phyloP scores from a whole-genome alignment of 2,797 vertebrate genomes.

The Sandelia bainsii region DNA sequence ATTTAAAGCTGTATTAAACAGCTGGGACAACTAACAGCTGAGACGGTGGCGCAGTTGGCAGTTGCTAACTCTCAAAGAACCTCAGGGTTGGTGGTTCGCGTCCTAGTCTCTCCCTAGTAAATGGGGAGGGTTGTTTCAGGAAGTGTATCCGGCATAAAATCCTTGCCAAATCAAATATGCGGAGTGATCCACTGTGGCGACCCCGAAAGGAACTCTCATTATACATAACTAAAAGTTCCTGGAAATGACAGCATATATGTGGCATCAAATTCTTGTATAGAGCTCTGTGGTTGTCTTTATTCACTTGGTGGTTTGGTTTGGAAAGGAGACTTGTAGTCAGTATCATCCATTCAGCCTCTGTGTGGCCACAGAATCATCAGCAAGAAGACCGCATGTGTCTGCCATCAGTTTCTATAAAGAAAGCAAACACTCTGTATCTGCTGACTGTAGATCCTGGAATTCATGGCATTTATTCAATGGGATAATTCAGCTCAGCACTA shows the following conservation, averaged over 20 bases:
- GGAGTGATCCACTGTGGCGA: too few species aligned
- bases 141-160: too few species aligned
- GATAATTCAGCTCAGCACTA: neutral
- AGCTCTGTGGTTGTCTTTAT: neutral
- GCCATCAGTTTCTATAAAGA: neutral
- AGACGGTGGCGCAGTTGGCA: too few species aligned
- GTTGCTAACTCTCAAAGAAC: too few species aligned
- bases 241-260: neutral
- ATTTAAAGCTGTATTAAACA: too few species aligned
- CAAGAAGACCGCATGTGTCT: slow-evolving; percentile 7
- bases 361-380: slow-evolving; percentile 10
- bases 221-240: neutral
- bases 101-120: too few species aligned
- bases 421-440: neutral
- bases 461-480: neutral
- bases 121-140: too few species aligned
- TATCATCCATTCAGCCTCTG: slow-evolving; percentile 10
- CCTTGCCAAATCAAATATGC: too few species aligned
- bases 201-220: neutral
- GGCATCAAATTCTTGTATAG: neutral
- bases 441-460: neutral
- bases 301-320: neutral
- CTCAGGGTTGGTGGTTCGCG: too few species aligned
- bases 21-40: too few species aligned
- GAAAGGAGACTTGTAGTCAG: neutral